Conservation (phyloP, 2,113 vertebrate genomes). For the Notechis scutatus region DNA sequence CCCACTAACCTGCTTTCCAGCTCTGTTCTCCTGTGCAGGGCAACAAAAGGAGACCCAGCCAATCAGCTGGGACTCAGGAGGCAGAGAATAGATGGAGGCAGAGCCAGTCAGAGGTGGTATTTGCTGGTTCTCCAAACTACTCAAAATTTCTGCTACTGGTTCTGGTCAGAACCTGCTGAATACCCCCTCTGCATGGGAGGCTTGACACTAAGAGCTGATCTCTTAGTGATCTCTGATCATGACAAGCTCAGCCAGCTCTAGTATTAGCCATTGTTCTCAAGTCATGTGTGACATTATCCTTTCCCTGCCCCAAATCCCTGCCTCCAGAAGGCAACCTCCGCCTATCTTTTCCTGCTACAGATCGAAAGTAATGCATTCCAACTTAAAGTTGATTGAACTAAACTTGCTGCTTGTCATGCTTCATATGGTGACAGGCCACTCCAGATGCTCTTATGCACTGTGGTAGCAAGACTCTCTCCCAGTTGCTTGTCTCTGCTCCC, state of each 20-base stretch:
- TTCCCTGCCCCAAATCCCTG: neutral
- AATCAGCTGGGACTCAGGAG: no score
- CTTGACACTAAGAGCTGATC: neutral
- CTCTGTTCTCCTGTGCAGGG: no score
- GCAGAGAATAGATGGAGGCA: no score
- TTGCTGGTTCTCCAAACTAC: no score
- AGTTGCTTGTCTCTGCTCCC: neutral
- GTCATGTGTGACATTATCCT: neutral
- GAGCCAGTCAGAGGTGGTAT: no score
- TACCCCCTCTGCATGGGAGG: no score
- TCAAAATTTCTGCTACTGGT: no score
- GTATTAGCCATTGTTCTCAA: neutral
- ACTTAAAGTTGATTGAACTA: neutral
- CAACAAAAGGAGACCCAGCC: no score
- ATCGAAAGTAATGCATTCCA: neutral
- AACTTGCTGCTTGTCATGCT: neutral
- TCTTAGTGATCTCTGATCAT: no score
- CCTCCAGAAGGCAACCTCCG: neutral
- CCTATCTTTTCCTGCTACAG: neutral
- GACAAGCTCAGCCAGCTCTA: neutral
- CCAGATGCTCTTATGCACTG: neutral
- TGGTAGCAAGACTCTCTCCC: neutral
- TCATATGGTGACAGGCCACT: neutral
- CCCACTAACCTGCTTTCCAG: no score
- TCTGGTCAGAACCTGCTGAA: no score